Evolutionary conservation across 2,797 vertebrate species (phyloP).

Genomic region (Halcyon leucocephala): DNA sequence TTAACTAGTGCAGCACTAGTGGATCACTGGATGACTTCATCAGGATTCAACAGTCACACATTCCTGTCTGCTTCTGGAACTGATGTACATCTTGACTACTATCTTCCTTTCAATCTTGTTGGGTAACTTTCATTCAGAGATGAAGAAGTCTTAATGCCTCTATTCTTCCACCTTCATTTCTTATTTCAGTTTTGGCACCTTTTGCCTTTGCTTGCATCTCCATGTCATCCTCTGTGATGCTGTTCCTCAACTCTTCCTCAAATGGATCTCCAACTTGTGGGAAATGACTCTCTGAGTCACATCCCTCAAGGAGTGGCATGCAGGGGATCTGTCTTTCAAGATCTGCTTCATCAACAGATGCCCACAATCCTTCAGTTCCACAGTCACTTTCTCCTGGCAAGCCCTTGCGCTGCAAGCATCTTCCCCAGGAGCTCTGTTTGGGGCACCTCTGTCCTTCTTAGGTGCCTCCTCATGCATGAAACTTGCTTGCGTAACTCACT

Average conservation of each 20-base stretch:
- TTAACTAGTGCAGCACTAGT: neutral
- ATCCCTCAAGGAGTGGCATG: neutral
- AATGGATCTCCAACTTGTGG: rapidly evolving
- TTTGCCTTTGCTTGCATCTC: neutral
- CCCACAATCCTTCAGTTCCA: neutral
- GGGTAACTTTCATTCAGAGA: neutral
- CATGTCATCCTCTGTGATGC: neutral
- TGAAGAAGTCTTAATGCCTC: neutral
- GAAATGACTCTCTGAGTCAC: neutral
- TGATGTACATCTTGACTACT: neutral
- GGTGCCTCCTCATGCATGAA: neutral
- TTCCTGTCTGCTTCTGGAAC: neutral
- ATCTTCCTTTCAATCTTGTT: neutral
- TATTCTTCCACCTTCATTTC: neutral
- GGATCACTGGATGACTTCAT: neutral
- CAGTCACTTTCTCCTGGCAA: neutral
- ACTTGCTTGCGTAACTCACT: neutral
- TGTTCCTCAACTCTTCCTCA: neutral
- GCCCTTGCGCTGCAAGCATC: rapidly evolving
- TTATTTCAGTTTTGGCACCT: neutral
- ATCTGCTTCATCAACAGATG: neutral
- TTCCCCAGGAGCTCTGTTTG: neutral
- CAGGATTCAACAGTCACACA: neutral
- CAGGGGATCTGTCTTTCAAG: neutral
- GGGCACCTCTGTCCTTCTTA: neutral